Evolutionary conservation across 2,113 vertebrate genomes (phyloP).

Genomic region (Onychostruthus taczanowskii): DNA sequence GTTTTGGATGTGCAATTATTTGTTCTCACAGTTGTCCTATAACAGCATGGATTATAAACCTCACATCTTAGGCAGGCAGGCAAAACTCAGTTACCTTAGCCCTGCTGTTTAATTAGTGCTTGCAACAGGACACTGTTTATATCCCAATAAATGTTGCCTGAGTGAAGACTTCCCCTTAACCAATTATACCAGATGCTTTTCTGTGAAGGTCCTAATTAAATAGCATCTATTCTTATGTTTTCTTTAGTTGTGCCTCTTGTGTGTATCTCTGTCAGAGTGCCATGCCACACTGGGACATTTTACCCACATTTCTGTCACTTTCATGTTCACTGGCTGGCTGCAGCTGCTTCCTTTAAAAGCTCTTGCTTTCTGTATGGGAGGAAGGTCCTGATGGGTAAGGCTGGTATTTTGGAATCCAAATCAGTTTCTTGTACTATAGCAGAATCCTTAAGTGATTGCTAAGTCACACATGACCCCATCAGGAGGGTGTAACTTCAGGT

Average conservation of each 20-base stretch:
- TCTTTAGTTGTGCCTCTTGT: not conserved
- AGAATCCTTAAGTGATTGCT: not conserved
- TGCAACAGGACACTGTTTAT: slow-evolving; percentile 56
- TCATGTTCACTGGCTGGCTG: not conserved
- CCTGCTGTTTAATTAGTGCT: slow-evolving; percentile 46
- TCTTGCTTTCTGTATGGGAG: not conserved
- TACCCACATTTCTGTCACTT: not conserved
- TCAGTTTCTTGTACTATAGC: not conserved
- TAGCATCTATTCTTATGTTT: not conserved
- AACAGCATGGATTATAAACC: slow-evolving; percentile 40
- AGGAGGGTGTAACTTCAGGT: not conserved
- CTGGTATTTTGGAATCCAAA: not conserved
- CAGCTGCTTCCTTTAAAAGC: not conserved
- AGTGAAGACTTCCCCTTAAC: slow-evolving; percentile 33
- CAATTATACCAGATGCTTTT: slow-evolving; percentile 38
- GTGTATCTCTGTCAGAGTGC: not conserved
- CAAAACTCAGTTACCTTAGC: slow-evolving; percentile 36
- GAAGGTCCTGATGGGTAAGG: not conserved
- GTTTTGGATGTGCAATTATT: slow-evolving; percentile 18
- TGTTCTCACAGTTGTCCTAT: not conserved
- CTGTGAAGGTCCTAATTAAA: slow-evolving; percentile 44
- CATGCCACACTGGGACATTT: not conserved
- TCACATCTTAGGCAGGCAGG: slow-evolving; percentile 11
- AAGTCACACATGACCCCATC: not conserved
- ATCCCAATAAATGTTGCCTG: slow-evolving; percentile 21